Evolutionary conservation across 1,140 invertebrate genomes (phyloP), one percentile per base, ranked within the genome.

Genomic region (Melitaea cinxia): DNA sequence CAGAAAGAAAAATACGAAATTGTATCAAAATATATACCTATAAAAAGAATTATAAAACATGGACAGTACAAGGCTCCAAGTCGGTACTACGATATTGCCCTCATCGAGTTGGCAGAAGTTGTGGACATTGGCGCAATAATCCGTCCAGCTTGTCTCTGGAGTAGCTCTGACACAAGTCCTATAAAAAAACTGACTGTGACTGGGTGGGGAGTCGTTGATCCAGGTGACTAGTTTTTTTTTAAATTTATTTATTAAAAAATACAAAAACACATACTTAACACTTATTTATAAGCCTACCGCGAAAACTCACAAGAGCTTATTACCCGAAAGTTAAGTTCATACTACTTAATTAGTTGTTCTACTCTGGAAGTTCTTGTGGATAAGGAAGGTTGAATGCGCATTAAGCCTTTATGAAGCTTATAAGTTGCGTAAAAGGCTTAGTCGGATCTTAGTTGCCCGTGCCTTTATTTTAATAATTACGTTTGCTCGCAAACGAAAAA

Each of bases 41-140:
- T 63, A 14, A n/a, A 24, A 9, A 54, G 37, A 24, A 14, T 63
- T 12, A 61, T 61, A 26, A 37, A 52, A 9, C 92, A 93, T 85
- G 91, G 91, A 0, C 54, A 87, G 5, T 93, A 92, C 65, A 67
- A 76, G 45, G 61, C 83, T 4, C 82, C 85, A 1, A 70, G 61
- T 9, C 73, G 87, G 10, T 93, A 94, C 71, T 76, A 82, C 21
- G 90, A 91, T 50, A 81, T 91, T 42, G 89, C 89, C 0, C 49
- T 91, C 0, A 50, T 91, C n/a, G 72, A 83, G 63, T 39, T 91
- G 12, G 42, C 23, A 0, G 17, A 58, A 2, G n/a, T 17, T 7
- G 24, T 58, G 0, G 5, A 9, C 5, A 28, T 58, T 15, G 24
- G 26, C 5, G 12, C 42, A 0, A 9, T 26, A 6, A 49, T 58